Percentiles rank a stretch among this genome's conserved stretches.
phyloP scores from a whole-genome alignment of 35 echinoderm and acorn worm genomes.

The Heliocidaris erythrogramma region DNA sequence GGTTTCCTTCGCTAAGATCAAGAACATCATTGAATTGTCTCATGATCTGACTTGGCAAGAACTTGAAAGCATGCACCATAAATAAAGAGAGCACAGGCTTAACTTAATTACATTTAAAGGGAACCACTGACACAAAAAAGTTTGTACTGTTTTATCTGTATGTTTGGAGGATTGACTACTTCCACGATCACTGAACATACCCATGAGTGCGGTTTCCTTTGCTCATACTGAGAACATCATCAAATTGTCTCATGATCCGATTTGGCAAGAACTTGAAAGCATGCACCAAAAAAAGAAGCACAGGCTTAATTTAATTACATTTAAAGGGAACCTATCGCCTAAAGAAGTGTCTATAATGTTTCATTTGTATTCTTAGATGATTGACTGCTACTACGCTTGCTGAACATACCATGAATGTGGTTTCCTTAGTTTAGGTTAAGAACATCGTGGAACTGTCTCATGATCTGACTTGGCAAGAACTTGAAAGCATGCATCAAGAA shows the following conservation, averaged over 20 bases:
- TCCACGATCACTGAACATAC: too few species aligned
- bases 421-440: too few species aligned
- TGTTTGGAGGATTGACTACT: background rate
- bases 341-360: background rate
- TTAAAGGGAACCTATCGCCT: background rate
- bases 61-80: background rate
- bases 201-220: too few species aligned
- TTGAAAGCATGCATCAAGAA: background rate
- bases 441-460: background rate
- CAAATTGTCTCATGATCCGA: background rate
- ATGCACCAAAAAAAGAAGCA: background rate
- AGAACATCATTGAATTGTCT: background rate
- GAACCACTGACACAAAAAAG: background rate
- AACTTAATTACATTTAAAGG: background rate
- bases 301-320: background rate
- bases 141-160: background rate
- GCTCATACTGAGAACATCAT: background rate
- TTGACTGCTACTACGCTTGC: too few species aligned
- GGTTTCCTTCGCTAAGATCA: background rate
- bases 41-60: background rate
- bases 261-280: background rate
- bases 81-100: background rate
- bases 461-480: background rate
- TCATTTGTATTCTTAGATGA: background rate
- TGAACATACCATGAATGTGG: too few species aligned